These are phyloP conservation scores for Aldrovandia affinis DNA, from an alignment of 2,797 vertebrate genomes.

Conservation along the genomic window DNA sequence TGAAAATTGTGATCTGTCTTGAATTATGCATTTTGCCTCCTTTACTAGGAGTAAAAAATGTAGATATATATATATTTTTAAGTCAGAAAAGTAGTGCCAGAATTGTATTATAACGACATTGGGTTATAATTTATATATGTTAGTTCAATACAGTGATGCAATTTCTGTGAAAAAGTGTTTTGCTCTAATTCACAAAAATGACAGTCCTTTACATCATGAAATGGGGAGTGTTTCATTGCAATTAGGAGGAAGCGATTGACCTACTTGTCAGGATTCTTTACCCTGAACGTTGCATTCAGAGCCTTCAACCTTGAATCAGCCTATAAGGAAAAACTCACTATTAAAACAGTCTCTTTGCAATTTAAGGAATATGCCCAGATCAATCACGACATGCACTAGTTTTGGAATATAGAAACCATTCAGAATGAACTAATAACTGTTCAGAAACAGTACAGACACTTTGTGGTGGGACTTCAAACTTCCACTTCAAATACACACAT, in stretches of 20 bases:
- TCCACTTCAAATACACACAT: neutral
- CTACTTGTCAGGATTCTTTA: conserved; percentile 96
- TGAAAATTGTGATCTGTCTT: neutral
- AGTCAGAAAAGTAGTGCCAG: neutral
- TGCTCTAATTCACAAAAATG: neutral
- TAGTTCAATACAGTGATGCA: neutral
- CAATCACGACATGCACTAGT: neutral
- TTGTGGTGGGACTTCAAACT: neutral
- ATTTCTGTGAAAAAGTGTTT: neutral
- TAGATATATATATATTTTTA: neutral
- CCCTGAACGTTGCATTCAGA: conserved; percentile 95
- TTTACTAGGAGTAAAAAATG: neutral
- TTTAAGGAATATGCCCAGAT: neutral
- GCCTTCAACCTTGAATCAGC: conserved; percentile 94
- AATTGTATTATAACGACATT: neutral
- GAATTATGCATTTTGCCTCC: neutral
- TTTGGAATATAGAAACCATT: neutral
- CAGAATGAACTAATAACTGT: neutral
- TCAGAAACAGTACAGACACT: neutral
- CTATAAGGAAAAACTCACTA: conserved; percentile 63
- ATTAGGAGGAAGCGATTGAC: conserved; percentile 53
- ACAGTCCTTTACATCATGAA: neutral
- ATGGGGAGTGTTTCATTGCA: neutral
- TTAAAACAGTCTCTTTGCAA: neutral
- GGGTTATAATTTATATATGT: no score